Evolutionary conservation across 2,888 invertebrate species (phyloP).

Genomic region (Heterodera filipjevi): DNA sequence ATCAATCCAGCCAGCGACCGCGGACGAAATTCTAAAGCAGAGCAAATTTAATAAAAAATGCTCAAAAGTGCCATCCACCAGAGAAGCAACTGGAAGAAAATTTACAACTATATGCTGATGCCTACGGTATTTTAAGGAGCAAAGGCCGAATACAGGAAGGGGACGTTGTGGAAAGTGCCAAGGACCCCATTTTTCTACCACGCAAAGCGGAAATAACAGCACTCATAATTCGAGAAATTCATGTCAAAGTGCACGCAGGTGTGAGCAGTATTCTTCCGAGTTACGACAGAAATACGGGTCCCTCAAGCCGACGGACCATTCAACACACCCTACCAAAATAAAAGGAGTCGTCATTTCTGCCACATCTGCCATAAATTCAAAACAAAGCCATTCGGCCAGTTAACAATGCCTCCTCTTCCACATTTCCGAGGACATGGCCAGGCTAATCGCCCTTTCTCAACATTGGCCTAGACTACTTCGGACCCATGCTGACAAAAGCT

Average conservation of each 20-base stretch:
- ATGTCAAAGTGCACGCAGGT: conserved; percentile 8
- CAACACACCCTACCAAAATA: neutral
- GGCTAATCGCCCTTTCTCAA: conserved; percentile 19
- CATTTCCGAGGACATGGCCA: conserved; percentile 5
- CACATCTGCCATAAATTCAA: neutral
- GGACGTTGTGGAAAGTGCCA: neutral
- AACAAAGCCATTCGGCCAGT: conserved; percentile 16
- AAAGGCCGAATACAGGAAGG: conserved; percentile 18
- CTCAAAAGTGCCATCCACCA: neutral
- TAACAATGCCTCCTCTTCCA: conserved; percentile 28
- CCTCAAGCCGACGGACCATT: neutral
- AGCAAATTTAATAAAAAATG: conserved; percentile 16
- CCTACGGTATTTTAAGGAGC: conserved; percentile 5
- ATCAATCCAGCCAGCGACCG: neutral
- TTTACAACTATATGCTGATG: neutral
- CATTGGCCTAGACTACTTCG: conserved; percentile 36
- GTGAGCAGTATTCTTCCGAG: neutral
- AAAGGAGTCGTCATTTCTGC: neutral
- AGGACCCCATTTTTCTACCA: neutral
- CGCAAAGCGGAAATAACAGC: neutral
- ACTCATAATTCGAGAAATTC: conserved; percentile 7
- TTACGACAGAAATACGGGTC: conserved; percentile 29
- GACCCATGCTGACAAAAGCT: conserved; percentile 26
- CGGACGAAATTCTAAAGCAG: neutral
- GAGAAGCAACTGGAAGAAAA: neutral